A percentile compares a stretch with the other conserved stretches of the same genome.
Conservation (phyloP, 2,113 vertebrate species). For the Catharus minimus region DNA sequence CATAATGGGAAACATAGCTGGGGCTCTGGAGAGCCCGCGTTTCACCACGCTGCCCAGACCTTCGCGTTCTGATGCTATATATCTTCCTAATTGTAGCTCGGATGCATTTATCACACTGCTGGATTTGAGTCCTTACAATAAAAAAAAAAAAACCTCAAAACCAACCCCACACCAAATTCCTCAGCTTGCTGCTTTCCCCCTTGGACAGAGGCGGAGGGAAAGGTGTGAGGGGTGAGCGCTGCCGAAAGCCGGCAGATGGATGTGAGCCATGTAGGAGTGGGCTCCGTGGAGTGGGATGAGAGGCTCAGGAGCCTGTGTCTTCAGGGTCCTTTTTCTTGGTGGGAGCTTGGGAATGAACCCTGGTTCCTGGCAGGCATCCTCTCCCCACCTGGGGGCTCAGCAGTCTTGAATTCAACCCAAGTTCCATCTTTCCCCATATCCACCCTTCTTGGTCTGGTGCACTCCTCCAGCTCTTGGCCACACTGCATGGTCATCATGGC, state of each 20-base stretch:
- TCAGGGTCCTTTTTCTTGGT: not conserved
- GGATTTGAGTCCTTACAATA: conserved; percentile 73
- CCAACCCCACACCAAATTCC: conserved; percentile 59
- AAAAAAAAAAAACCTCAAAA: not conserved
- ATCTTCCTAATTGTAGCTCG: conserved; percentile 92
- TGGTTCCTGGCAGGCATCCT: not conserved
- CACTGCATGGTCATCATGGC: not conserved
- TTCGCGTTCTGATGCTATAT: conserved; percentile 91
- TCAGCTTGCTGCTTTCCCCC: conserved; percentile 58
- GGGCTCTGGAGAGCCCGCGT: conserved; percentile 95
- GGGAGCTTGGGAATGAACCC: not conserved
- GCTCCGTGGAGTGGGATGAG: not conserved
- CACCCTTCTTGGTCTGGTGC: not conserved
- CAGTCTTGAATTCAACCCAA: not conserved
- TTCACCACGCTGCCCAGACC: conserved; percentile 86
- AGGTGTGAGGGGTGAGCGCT: conserved; percentile 52
- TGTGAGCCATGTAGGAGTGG: not conserved
- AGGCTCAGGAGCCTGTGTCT: not conserved
- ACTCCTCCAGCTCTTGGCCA: not conserved
- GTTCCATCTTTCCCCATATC: not conserved
- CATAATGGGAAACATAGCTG: conserved; percentile 99
- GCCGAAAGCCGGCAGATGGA: not conserved
- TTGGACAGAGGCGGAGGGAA: conserved; percentile 16
- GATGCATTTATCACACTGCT: conserved; percentile 95
- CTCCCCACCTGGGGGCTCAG: not conserved